phyloP scores from a whole-genome alignment of 2,888 invertebrate genomes.

The Bursaphelenchus okinawaensis region DNA sequence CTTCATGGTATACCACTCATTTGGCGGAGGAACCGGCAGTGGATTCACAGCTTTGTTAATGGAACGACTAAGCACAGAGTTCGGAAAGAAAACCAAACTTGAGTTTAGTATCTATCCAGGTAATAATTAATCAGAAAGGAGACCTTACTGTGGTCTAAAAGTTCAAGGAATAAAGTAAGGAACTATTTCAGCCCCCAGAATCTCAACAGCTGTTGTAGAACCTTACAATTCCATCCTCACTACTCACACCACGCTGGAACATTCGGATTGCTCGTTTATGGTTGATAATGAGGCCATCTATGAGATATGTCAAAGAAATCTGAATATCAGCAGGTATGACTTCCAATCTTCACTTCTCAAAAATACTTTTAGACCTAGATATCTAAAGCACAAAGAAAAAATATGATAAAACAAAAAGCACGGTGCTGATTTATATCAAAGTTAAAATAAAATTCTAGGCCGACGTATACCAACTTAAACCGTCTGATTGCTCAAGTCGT shows the following conservation, averaged over 20 bases:
- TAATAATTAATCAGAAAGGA: not conserved
- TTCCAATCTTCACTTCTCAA: not conserved
- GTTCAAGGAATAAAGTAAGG: not conserved
- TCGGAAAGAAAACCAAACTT: slow-evolving; percentile 78
- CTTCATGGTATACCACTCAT: slow-evolving; percentile 83
- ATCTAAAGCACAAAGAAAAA: no score
- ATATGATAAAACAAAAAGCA: no score
- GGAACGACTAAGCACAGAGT: slow-evolving; percentile 77
- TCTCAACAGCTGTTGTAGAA: slow-evolving; percentile 74
- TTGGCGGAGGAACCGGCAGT: slow-evolving; percentile 80
- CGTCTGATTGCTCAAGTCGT: slow-evolving; percentile 78
- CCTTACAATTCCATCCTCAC: slow-evolving; percentile 93
- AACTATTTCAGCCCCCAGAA: slow-evolving; percentile 67
- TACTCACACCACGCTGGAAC: slow-evolving; percentile 75
- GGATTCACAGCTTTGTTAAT: slow-evolving; percentile 81
- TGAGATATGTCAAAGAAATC: slow-evolving; percentile 78
- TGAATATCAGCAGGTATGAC: slow-evolving; percentile 60
- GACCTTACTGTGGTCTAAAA: no score
- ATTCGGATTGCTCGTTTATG: slow-evolving; percentile 65
- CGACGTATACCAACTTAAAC: slow-evolving; percentile 82
- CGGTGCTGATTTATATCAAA: no score
- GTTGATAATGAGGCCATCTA: slow-evolving; percentile 89
- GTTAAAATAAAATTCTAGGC: slow-evolving; percentile 60
- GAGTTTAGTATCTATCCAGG: slow-evolving; percentile 80
- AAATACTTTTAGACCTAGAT: not conserved